A percentile compares a stretch with the other conserved stretches of the same genome.
Conservation (phyloP, 1,140 invertebrate genomes). For the Cecropterus lyciades region DNA sequence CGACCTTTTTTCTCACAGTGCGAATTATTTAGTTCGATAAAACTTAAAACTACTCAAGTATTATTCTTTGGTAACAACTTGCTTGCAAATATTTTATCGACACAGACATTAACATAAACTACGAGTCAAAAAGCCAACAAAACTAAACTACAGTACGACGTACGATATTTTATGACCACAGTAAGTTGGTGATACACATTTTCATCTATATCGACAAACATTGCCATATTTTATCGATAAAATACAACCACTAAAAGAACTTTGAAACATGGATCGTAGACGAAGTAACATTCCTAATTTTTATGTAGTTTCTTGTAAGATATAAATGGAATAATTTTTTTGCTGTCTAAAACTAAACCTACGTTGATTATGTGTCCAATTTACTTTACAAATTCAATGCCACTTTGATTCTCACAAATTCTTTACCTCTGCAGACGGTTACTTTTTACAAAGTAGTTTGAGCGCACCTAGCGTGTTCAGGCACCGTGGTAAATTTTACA, state of each 20-base stretch:
- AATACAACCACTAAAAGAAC: not conserved
- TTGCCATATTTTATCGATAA: constrained; percentile 21
- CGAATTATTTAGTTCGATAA: no score
- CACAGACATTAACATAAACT: not conserved
- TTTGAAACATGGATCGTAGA: not conserved
- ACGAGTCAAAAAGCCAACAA: not conserved
- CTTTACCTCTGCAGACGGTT: no score
- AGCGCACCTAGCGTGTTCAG: no score
- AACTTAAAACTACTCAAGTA: not conserved
- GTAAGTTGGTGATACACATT: constrained; percentile 18
- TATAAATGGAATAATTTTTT: not conserved
- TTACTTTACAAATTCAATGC: no score
- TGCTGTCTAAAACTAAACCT: no score
- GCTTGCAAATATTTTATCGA: no score
- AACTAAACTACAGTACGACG: constrained; percentile 26
- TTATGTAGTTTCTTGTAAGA: not conserved
- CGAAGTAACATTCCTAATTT: not conserved
- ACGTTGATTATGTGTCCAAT: no score
- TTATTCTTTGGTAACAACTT: no score
- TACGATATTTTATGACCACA: constrained; percentile 33
- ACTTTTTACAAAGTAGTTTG: no score
- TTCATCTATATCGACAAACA: constrained; percentile 20
- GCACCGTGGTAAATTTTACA: no score
- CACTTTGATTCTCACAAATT: no score
- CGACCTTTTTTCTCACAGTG: no score